These are phyloP conservation scores for Matsumyia berberina DNA, from an alignment of 2,888 invertebrate species.

Conservation along the genomic window DNA sequence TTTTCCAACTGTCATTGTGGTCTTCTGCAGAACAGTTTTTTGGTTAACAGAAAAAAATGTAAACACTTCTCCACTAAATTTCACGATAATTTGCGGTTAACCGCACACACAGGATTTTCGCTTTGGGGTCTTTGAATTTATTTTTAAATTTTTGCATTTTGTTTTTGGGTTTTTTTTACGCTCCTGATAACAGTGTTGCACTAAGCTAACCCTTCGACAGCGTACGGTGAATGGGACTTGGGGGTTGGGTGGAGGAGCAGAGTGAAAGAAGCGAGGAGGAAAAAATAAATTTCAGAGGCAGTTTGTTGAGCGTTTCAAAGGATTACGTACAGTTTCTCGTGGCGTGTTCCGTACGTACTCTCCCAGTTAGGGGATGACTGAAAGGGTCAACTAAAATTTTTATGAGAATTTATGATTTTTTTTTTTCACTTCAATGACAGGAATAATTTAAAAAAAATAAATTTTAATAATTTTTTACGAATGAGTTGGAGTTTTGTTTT, in stretches of 20 bases:
- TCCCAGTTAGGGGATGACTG: not conserved
- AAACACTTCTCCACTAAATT: slow-evolving; percentile 16
- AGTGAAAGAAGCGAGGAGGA: not conserved
- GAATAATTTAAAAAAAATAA: not conserved
- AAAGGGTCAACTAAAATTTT: not conserved
- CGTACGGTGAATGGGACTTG: not conserved
- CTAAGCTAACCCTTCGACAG: not conserved
- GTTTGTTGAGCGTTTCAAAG: slow-evolving; percentile 2
- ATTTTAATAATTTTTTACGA: not conserved
- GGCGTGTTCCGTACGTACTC: not conserved
- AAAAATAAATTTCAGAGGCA: not conserved
- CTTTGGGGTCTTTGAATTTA: slow-evolving; percentile 12
- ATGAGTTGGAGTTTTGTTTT: not conserved
- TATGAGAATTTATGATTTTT: not conserved
- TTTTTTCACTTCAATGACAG: not conserved
- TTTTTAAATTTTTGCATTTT: slow-evolving; percentile 15
- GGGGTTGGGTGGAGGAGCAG: not conserved
- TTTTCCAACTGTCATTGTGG: slow-evolving; percentile 16
- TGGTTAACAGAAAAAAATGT: slow-evolving; percentile 3
- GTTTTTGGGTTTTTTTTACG: not conserved
- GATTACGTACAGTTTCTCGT: slow-evolving; percentile 37
- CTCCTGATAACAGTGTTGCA: slow-evolving; percentile 12
- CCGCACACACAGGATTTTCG: slow-evolving; percentile 31
- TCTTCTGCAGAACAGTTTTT: not conserved
- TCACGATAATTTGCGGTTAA: slow-evolving; percentile 33